Conservation (phyloP, 2,797 vertebrate species). For the Onychomys arenicola region DNA sequence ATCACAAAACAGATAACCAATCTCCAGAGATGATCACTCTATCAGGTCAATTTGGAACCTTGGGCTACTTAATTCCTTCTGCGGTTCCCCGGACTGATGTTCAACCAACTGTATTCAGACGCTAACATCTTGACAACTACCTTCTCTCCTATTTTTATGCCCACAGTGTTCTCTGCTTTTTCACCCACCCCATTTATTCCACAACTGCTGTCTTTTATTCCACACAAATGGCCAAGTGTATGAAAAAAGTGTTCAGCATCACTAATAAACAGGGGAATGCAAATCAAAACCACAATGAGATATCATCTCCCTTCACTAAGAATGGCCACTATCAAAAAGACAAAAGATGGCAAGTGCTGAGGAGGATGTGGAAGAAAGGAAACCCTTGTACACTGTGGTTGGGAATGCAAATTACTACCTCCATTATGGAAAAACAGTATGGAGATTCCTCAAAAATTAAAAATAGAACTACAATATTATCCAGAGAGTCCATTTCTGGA, state of each 20-base stretch:
- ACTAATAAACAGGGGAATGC: neutral
- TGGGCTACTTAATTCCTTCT: slow-evolving; percentile 10
- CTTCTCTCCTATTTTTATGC: neutral
- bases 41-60: slow-evolving; percentile 2
- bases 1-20: slow-evolving; percentile 40
- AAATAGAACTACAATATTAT: slow-evolving; percentile 35
- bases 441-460: slow-evolving; percentile 42
- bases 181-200: neutral
- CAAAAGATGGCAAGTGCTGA: neutral
- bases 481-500: slow-evolving; percentile 12
- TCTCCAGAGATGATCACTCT: neutral
- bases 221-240: neutral
- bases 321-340: slow-evolving; percentile 17
- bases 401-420: neutral
- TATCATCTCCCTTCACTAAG: neutral
- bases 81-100: neutral
- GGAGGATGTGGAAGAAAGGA: neutral
- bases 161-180: slow-evolving; percentile 21
- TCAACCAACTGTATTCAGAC: slow-evolving; percentile 32
- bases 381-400: neutral
- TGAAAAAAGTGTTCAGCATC: neutral
- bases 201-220: neutral
- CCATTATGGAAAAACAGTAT: slow-evolving; percentile 17
- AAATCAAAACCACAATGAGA: slow-evolving; percentile 20
- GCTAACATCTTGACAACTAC: neutral